These are phyloP conservation scores for Mustelus asterias DNA, from an alignment of 2,113 vertebrate species.

Conservation along the genomic window DNA sequence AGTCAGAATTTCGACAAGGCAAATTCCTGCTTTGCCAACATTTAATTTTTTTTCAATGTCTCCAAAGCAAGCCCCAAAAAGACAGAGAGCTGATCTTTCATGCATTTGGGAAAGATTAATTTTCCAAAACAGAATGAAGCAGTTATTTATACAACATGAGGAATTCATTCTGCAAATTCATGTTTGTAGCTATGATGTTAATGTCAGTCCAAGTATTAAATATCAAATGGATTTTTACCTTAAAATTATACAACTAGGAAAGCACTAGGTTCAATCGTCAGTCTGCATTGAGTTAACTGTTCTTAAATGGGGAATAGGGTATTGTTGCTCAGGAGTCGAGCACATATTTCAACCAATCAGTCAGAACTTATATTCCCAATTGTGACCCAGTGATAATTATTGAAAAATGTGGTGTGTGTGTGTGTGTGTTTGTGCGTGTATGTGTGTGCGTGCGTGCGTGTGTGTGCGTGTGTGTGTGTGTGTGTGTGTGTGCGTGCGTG, in stretches of 20 bases:
- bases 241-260: not conserved
- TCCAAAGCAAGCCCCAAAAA: not conserved
- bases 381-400: not conserved
- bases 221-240: not conserved
- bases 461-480: too few relatives aligned
- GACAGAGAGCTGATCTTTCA: not conserved
- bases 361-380: not conserved
- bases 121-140: not conserved
- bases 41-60: slow-evolving; percentile 8
- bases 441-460: too few relatives aligned
- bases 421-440: not conserved
- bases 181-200: not conserved
- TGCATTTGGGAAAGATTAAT: not conserved
- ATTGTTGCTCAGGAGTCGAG: not conserved
- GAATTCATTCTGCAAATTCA: not conserved
- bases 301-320: not conserved
- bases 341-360: not conserved
- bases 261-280: not conserved
- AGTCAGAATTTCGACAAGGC: not conserved
- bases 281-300: not conserved
- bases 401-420: not conserved
- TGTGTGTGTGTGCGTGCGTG: too few relatives aligned
- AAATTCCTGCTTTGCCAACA: not conserved
- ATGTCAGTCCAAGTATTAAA: not conserved
- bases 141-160: not conserved